These are phyloP conservation scores for Epinephelus malabaricus DNA, from an alignment of 2,797 vertebrate species.

Conservation along the genomic window DNA sequence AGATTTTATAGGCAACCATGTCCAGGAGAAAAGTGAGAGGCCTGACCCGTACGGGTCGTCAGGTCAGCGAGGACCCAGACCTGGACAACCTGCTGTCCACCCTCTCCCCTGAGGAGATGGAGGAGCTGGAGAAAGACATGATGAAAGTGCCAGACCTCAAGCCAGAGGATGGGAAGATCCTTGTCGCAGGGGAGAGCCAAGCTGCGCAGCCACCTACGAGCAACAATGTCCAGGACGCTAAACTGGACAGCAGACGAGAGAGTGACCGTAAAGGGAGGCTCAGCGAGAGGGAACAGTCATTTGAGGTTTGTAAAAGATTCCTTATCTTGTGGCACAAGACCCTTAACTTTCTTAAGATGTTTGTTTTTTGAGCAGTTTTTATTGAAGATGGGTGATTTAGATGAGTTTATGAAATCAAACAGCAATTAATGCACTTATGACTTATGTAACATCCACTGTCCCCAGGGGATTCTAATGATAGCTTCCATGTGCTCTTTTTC, in stretches of 20 bases:
- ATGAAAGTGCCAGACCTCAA: conserved; percentile 91
- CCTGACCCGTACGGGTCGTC: conserved; percentile 93
- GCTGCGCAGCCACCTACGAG: conserved; percentile 46
- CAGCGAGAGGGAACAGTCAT: conserved; percentile 84
- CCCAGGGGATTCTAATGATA: conserved; percentile 47
- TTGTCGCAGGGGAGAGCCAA: conserved; percentile 71
- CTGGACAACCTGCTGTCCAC: conserved; percentile 96
- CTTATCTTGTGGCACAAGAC: not conserved
- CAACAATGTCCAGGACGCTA: conserved; percentile 67
- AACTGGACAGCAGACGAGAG: conserved; percentile 41
- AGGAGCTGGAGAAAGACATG: conserved; percentile 94
- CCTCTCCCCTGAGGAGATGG: conserved; percentile 95
- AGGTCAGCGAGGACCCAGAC: conserved; percentile 98
- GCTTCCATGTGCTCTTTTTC: conserved; percentile 46
- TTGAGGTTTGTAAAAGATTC: conserved; percentile 82
- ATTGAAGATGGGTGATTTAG: not conserved
- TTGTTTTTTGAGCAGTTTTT: conserved; percentile 14
- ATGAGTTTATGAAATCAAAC: not conserved
- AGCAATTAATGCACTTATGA: not conserved
- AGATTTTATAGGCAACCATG: conserved; percentile 79
- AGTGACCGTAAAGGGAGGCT: conserved; percentile 77
- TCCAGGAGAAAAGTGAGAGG: conserved; percentile 88
- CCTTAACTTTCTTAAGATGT: not conserved
- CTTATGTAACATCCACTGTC: conserved; percentile 26
- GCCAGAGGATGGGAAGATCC: conserved; percentile 79